phyloP scores from a whole-genome alignment of 2,797 vertebrate species.

The Periparus ater region DNA sequence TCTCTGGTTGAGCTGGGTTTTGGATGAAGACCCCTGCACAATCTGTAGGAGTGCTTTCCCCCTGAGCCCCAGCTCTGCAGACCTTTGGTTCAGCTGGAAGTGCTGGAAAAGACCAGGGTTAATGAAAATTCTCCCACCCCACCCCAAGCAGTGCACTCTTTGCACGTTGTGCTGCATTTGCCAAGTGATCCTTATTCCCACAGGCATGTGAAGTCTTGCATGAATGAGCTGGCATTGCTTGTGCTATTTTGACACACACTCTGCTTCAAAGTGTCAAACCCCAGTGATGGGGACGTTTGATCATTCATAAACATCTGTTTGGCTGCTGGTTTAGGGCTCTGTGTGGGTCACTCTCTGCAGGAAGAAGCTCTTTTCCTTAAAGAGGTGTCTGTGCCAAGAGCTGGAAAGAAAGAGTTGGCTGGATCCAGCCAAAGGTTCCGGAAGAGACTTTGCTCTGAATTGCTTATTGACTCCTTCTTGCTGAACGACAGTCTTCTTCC shows the following conservation, averaged over 20 bases:
- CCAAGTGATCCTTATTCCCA: not conserved
- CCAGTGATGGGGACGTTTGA: not conserved
- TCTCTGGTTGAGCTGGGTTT: not conserved
- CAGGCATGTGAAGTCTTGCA: not conserved
- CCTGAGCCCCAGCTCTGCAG: not conserved
- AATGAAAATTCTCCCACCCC: not conserved
- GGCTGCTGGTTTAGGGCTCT: not conserved
- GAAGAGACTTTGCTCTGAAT: not conserved
- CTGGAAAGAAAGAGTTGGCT: not conserved
- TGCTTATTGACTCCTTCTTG: not conserved
- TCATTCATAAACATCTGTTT: not conserved
- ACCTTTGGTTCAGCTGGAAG: not conserved
- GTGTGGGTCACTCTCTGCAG: not conserved
- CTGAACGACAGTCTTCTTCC: not conserved
- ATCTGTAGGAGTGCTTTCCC: not conserved
- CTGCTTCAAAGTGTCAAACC: not conserved
- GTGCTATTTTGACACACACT: not conserved
- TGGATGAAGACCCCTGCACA: not conserved
- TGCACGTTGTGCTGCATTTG: fast-evolving
- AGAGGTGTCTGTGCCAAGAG: not conserved
- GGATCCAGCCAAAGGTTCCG: not conserved
- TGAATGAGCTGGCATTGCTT: not conserved
- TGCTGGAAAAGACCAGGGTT: not conserved
- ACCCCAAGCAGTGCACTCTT: not conserved
- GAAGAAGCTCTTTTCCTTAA: not conserved